Base-by-base conservation (phyloP, 2,888 invertebrate species). In the Gortyna flavago region DNA sequence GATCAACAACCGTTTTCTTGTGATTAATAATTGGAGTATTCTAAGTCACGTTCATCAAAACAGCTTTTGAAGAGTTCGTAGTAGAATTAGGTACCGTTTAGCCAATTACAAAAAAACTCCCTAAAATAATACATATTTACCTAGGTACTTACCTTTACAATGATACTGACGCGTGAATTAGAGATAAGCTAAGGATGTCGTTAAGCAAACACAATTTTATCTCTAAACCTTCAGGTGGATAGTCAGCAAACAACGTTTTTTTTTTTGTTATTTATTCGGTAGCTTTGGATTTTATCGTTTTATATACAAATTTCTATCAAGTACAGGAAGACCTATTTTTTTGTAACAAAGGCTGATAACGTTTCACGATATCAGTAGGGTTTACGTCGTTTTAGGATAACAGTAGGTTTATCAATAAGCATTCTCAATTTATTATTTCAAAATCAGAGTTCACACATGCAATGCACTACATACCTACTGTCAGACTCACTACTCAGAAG, bases 121-220 rank as follows among this genome's bases (percentile, higher is more conserved):
- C 65, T 32, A 73, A 83, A 73, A 64, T 2, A n/a, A n/a, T n/a
- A n/a, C n/a, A 54, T 62, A n/a, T 68, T 59, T 62, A 51, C 44
- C 29, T 32, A n/a, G n/a, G n/a, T n/a, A 35, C 16, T 16, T 51
- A 57, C n/a, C 21, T 65, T 48, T 51, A 59, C 38, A 82, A 69
- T 69, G 54, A 57, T 44, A 65, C 32, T 68, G 41, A 11, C 18
- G 67, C 48, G 41, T 32, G n/a, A n/a, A n/a, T n/a, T n/a, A 59
- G 68, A 82, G 87, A 85, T 85, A 87, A 87, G 79, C 78, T 62
- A 57, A 79, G 51, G 77, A 87, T 85, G 83, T 83, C 66, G 41
- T 72, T 75, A 80, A 70, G 76, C 68, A 84, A 87, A 85, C 86
- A 85, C 32, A 69, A 38, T 67, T 70, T 83, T 87, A 87, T 87